Conservation (phyloP, 2,888 invertebrate genomes). For the Reticulitermes lucifugus region DNA sequence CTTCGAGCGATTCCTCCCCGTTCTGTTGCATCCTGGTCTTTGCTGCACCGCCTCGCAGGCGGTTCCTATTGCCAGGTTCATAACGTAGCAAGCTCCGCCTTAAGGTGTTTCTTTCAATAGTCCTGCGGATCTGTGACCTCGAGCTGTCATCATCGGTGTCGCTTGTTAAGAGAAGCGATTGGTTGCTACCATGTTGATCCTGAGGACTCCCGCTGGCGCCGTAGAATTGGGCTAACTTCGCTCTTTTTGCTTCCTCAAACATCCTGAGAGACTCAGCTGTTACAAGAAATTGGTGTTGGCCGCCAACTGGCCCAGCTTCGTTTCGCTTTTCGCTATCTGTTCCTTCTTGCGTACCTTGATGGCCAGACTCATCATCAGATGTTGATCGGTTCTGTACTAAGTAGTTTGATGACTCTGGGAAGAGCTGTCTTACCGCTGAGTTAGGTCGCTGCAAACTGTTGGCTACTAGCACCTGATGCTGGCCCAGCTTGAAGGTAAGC, state of each 20-base stretch:
- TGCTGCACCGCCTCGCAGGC: constrained; percentile 62
- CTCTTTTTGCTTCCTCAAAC: constrained; percentile 74
- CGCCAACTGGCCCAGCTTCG: constrained; percentile 53
- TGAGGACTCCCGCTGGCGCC: constrained; percentile 57
- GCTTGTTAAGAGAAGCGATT: constrained; percentile 61
- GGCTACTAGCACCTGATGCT: constrained; percentile 66
- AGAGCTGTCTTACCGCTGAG: constrained; percentile 86
- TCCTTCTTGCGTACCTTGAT: constrained; percentile 61
- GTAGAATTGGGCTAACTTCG: constrained; percentile 62
- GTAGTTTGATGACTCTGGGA: constrained; percentile 67
- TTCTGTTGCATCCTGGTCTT: constrained; percentile 16
- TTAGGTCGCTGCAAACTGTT: constrained; percentile 73
- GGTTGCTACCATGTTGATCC: constrained; percentile 66
- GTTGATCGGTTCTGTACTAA: constrained; percentile 62
- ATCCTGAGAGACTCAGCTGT: constrained; percentile 82
- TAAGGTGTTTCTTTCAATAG: constrained; percentile 86
- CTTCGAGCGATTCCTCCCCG: constrained; percentile 81
- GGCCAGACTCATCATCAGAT: constrained; percentile 55
- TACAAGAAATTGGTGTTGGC: constrained; percentile 65
- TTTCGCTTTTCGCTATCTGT: constrained; percentile 57
- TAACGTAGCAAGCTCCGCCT: constrained; percentile 80
- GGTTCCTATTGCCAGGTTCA: constrained; percentile 67
- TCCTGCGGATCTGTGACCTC: constrained; percentile 68
- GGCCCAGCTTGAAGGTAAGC: constrained; percentile 69
- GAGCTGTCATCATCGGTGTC: constrained; percentile 56